Base-by-base conservation (phyloP, 92 coral and sea anemone species). In the Metridium senile region DNA sequence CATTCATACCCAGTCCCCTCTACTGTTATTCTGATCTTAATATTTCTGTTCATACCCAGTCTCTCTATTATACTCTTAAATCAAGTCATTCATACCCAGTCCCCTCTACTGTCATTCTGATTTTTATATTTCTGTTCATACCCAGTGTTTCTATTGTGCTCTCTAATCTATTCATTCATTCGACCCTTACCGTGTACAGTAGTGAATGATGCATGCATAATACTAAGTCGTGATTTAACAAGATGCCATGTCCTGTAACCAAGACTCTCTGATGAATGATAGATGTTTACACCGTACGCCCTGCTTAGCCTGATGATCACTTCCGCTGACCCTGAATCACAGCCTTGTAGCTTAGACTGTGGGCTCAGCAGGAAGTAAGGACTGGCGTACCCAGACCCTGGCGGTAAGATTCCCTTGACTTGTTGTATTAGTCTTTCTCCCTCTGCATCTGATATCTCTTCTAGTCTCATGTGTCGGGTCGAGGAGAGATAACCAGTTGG, bases 361-460 rank as follows among this genome's bases (percentile, higher is more conserved):
- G 77, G 77, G 64, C 58, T 30, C 43, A 72, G 28, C 66, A 19
- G 19, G 79, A 58, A 74, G 79, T 74, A 74, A 30, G 39, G 1
- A 29, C 77, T 72, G 25, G 77, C 77, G 46, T 72, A 72, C n/a
- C 66, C 77, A 10, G 19, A 49, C 2, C 77, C 77, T 27, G 77
- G 77, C 23, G 77, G 77, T 33, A 70, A 56, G 23, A n/a, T 72
- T 2, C 56, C 34, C 13, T 27, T 25, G 26, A 30, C 75, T 8
- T 19, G 75, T 46, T 43, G n/a, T 23, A 46, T 1, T 20, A 11
- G 11, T 11, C 75, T 23, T 18, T 27, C 65, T 0, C 29, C 65
- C 17, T 59, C 65, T 59, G 29, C 22, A 9, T 2, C 32, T 2
- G 28, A 26, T 0, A 59, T 59, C 2, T 20, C 65, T 59, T 59